Conservation (phyloP, 2,888 invertebrate genomes). For the Xestoiulus laeticollis region DNA sequence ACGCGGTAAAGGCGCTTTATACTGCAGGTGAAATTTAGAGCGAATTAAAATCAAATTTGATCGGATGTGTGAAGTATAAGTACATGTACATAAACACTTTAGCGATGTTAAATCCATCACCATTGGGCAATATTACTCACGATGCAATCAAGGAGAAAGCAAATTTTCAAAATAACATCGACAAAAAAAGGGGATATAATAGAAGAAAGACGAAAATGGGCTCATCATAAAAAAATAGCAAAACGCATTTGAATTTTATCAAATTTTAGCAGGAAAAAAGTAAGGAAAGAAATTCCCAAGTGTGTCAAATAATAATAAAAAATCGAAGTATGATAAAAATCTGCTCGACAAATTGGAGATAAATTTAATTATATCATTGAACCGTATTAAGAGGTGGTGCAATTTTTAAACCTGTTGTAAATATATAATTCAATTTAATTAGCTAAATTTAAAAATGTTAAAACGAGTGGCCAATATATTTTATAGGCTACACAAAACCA, state of each 20-base stretch:
- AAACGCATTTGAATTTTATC: slow-evolving; percentile 4
- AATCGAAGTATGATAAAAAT: neutral
- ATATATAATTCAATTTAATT: too few relatives aligned
- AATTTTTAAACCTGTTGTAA: too few relatives aligned
- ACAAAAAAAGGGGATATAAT: neutral
- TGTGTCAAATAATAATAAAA: neutral
- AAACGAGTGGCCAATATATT: too few relatives aligned
- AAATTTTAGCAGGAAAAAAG: neutral
- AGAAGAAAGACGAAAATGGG: neutral
- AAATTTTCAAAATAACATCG: slow-evolving; percentile 1
- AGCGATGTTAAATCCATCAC: neutral
- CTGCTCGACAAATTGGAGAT: neutral
- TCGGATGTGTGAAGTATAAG: neutral
- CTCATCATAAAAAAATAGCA: neutral
- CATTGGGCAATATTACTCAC: neutral
- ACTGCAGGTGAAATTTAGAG: neutral
- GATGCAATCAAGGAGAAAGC: neutral
- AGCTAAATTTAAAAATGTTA: too few relatives aligned
- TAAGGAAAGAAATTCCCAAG: neutral
- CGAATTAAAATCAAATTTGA: slow-evolving; percentile 19
- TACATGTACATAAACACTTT: neutral
- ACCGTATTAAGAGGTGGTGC: too few relatives aligned
- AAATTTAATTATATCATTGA: neutral
- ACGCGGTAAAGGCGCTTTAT: neutral
- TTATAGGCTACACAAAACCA: too few relatives aligned